Base-by-base conservation (phyloP, 2,797 vertebrate species). In the Crenuchus spilurus region DNA sequence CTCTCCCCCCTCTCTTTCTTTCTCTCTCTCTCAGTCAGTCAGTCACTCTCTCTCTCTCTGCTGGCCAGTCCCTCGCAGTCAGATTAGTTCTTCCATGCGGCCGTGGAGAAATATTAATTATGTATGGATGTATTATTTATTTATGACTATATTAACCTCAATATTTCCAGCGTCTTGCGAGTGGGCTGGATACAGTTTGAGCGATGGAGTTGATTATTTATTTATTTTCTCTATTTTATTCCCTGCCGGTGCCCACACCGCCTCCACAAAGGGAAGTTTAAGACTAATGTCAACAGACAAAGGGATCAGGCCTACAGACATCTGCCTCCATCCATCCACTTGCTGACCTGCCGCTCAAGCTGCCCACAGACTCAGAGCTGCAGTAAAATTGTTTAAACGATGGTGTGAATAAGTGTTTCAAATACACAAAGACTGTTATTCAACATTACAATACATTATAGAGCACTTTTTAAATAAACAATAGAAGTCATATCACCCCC, bases 101-200 rank as follows among this genome's bases (percentile, higher is more conserved):
- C 55, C 31, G 57, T 75, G 73, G 54, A 62, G 57, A 33, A 60
- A 33, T 60, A 75, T 75, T 75, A 61, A 75, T 68, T 75, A 75
- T 75, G 55, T 72, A 80, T 80, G 67, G 39, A 68, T 26, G 81
- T 75, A 74, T 91, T 82, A 90, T 92, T 90, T 88, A 90, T 90
- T 89, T 74, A 92, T 87, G 65, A 74, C 76, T 69, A 85, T 83
- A 85, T 91, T 94, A 90, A 91, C 89, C 84, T 91, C 87, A 84
- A 83, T 87, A 41, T 76, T 84, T 82, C 54, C 6, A 62, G 28
- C 18, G 65, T 75, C 73, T 75, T 57, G 46, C 30, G 9, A 41
- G 64, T 52, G 26, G 57, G 58, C 46, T 61, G 26, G 73, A 39
- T 51, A 44, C 46, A 83, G 81, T 80, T 80, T 80, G 65, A 91